Evolutionary conservation across 2,888 invertebrate genomes (phyloP), one percentile per base, ranked within the genome.

Genomic region (Pinctada fucata): DNA sequence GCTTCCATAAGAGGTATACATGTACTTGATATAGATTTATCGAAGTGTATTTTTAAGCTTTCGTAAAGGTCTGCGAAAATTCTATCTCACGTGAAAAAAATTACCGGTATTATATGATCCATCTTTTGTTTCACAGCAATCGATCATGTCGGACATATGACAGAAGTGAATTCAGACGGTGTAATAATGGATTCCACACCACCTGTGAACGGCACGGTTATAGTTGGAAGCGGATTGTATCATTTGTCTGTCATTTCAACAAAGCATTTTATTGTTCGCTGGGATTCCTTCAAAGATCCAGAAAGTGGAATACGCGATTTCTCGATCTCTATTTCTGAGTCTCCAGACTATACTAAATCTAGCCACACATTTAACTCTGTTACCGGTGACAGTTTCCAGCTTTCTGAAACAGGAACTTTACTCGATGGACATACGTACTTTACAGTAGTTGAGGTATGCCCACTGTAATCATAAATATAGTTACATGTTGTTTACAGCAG

Each of bases 241-340:
- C 58, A 58, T 13, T 10, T 10, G 13, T 13, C 6, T 5, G 31
- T 70, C 3, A 45, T 66, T 2, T 48, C 69, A 50, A 64, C 45
- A 0, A 3, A 65, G 3, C 13, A 51, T 49, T n/a, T 87, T 6
- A 65, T 73, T 13, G 77, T 83, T 4, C 68, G 79, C 48, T 87
- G 86, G 86, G 77, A 79, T 10, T 86, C 85, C 3, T 86, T 88
- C 72, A 69, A 81, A 31, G 88, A 88, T 66, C 80, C 85, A 31
- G 88, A 88, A 75, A 87, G 86, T 76, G 87, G 84, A 2, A 83
- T 88, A 4, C 76, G 74, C 3, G 48, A 47, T 3, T 51, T 77
- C 31, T 50, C 67, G 10, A 10, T 80, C 1, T 76, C 69, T 13
- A 63, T 80, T 50, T 76, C 76, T 45, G 68, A 76, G 1, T 52